A percentile compares a stretch with the other conserved stretches of the same genome.
Evolutionary conservation across 2,113 vertebrate genomes (phyloP).

Genomic region (human): GRCh38 chrY:12657501-12658000

Average conservation of each 20-base stretch:
- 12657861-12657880: background rate
- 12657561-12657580: no score
- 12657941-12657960: background rate
- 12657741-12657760: background rate
- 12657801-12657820: background rate
- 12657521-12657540: no score
- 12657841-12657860: background rate
- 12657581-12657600: no score
- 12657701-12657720: no score
- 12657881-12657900: background rate
- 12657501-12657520: no score
- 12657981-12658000: background rate
- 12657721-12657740: no score
- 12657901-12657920: background rate
- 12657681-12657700: no score
- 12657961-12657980: background rate
- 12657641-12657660: no score
- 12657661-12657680: no score
- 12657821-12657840: background rate
- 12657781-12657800: background rate
- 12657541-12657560: no score
- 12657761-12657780: background rate
- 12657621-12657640: no score
- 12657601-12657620: no score
- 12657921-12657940: background rate